phyloP scores from a whole-genome alignment of 1,140 invertebrate species.

The Lutraria rhynchaena region DNA sequence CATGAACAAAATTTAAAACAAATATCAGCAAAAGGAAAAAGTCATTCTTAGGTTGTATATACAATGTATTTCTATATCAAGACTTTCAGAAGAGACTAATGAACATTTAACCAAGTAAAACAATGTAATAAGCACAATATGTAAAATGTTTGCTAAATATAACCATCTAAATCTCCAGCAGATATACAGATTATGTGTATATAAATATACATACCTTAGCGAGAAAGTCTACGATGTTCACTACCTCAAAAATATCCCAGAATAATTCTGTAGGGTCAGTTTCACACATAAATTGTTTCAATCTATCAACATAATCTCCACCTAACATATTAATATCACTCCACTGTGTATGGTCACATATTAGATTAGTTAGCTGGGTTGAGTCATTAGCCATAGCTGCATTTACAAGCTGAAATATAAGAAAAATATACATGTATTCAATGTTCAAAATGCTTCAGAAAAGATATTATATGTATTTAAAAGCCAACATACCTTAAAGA shows the following conservation, averaged over 20 bases:
- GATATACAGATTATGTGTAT: no score
- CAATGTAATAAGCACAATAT: no score
- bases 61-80: no score
- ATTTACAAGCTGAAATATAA: neutral
- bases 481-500: no score
- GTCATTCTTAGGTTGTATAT: no score
- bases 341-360: conserved; percentile 24
- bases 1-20: no score
- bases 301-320: neutral
- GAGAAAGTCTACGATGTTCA: neutral
- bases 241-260: conserved; percentile 8
- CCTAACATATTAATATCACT: neutral
- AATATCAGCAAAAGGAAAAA: no score
- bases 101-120: no score
- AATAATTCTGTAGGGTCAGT: neutral
- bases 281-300: conserved; percentile 31
- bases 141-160: no score
- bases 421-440: neutral
- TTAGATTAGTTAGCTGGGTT: neutral
- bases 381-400: neutral
- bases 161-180: no score
- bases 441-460: neutral
- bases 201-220: conserved; percentile 27
- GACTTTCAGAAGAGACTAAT: no score
- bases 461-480: neutral